Evolutionary conservation across 2,797 vertebrate genomes (phyloP).

Genomic region (Phaenicophaeus curvirostris): DNA sequence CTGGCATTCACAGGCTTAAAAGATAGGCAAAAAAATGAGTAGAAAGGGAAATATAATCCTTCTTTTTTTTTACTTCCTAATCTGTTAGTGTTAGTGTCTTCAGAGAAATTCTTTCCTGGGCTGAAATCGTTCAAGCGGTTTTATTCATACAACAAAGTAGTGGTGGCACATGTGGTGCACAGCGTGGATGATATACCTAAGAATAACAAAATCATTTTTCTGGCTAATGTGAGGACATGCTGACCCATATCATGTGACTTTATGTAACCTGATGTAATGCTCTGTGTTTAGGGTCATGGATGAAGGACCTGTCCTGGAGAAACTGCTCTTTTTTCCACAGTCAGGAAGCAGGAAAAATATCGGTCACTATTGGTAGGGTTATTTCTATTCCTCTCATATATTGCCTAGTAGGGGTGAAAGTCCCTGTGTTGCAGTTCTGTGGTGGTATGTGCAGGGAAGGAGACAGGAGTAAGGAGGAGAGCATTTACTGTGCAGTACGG

Average conservation of each 20-base stretch:
- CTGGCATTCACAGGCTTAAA: neutral
- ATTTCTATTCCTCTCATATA: neutral
- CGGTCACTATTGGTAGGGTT: neutral
- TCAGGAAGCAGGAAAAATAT: neutral
- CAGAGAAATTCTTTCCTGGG: neutral
- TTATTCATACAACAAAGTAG: neutral
- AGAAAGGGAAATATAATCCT: neutral
- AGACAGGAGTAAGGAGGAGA: neutral
- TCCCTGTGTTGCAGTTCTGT: neutral
- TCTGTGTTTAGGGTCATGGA: neutral
- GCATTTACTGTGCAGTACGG: too few relatives aligned
- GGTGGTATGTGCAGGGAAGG: neutral
- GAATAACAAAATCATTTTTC: neutral
- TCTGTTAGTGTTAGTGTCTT: neutral
- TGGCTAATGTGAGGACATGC: neutral
- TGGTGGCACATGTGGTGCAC: accelerated
- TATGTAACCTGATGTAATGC: neutral
- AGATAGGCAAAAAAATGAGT: neutral
- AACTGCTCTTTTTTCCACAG: neutral
- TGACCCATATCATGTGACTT: neutral
- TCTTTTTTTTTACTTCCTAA: neutral
- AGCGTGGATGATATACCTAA: neutral
- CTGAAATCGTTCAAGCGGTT: neutral
- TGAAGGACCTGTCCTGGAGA: neutral
- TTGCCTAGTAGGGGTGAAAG: neutral